Base-by-base conservation (phyloP, 2,888 invertebrate genomes). In the Reticulitermes lucifugus region DNA sequence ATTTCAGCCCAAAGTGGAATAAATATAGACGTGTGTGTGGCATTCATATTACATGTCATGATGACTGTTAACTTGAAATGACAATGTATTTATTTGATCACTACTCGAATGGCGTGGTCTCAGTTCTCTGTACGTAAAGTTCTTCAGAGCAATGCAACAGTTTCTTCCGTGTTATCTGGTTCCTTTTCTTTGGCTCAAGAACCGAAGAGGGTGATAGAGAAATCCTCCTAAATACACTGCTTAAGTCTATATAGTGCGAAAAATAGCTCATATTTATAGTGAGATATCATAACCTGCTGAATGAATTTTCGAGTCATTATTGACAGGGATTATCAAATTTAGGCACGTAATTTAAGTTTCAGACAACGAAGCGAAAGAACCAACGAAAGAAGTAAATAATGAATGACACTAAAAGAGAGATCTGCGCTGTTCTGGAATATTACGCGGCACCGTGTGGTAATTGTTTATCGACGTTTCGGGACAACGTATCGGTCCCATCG, bases 161-260 rank as follows among this genome's bases (percentile, higher is more conserved):
- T 77, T 77, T 46, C 22, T 46, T 77, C 46, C 51, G 77, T 77
- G 77, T 21, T 41, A 41, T 22, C 73, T 41, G 65, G n/a, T 65
- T 73, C 35, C 41, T 41, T 41, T 29, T 73, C 21, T 73, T 73
- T 6, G n/a, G 65, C 4, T 25, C 65, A 65, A 65, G 9, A 65
- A 65, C 65, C n/a, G n/a, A 65, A 65, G 1, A 25, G 65, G 25
- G 65, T 2, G 25, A 1, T n/a, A 65, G 10, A n/a, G 6, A 5
- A 65, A n/a, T 25, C 14, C 12, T 2, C 6, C n/a, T 65, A 10
- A 65, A 25, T 0, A n/a, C n/a, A 12, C n/a, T 0, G n/a, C 65
- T 0, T n/a, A n/a, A n/a, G 65, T n/a, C n/a, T 25, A n/a, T 25
- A 25, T 65, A n/a, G n/a, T 25, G 6, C 3, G 65, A 65, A 25